These are phyloP conservation scores for Troides aeacus DNA, from an alignment of 2,888 invertebrate genomes.

Conservation along the genomic window DNA sequence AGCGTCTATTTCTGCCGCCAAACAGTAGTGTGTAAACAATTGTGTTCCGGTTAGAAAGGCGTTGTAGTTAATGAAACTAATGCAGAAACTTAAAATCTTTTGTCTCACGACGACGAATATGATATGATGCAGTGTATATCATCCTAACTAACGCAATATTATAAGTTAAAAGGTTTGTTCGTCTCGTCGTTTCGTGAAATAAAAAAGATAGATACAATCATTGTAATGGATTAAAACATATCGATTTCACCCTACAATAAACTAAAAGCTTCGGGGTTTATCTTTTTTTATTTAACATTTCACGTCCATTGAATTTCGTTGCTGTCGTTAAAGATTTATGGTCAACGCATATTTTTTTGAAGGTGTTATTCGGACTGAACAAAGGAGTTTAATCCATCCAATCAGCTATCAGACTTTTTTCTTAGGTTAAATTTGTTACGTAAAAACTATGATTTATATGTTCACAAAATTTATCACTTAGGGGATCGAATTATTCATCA, in stretches of 20 bases:
- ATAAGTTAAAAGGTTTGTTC: neutral
- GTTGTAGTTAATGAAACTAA: too few relatives aligned
- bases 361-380: slow-evolving; percentile 2
- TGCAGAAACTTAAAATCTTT: too few relatives aligned
- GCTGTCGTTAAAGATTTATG: slow-evolving; percentile 26
- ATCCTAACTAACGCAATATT: too few relatives aligned
- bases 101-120: too few relatives aligned
- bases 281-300: slow-evolving; percentile 22
- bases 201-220: neutral
- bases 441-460: neutral
- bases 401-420: neutral
- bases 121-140: too few relatives aligned
- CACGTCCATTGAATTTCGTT: slow-evolving; percentile 25
- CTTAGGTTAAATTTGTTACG: neutral
- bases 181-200: neutral
- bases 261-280: slow-evolving; percentile 16
- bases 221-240: slow-evolving; percentile 20
- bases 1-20: too few relatives aligned
- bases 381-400: neutral
- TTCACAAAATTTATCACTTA: too few relatives aligned
- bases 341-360: slow-evolving; percentile 15
- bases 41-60: too few relatives aligned
- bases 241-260: slow-evolving; percentile 19
- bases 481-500: too few relatives aligned
- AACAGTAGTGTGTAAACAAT: too few relatives aligned